These are phyloP conservation scores for Sarcophaga bullata DNA, from an alignment of 1,140 invertebrate species.

Conservation along the genomic window DNA sequence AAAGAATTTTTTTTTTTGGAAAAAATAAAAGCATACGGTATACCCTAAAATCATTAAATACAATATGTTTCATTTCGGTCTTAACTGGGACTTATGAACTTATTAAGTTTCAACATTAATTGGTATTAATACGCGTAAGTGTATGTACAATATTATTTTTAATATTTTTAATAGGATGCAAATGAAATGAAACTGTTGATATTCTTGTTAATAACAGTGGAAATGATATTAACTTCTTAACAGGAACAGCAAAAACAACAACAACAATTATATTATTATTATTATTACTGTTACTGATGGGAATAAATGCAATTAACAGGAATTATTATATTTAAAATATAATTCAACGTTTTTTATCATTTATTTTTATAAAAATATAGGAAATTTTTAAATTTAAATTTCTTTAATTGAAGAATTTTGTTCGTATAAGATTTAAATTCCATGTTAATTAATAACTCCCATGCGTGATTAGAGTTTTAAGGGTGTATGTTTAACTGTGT, in stretches of 20 bases:
- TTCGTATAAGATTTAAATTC: too few species aligned
- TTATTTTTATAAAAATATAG: too few species aligned
- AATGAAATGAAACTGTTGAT: background rate
- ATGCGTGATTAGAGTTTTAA: background rate
- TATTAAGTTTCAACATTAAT: constrained; percentile 1
- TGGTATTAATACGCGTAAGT: background rate
- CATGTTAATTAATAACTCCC: background rate
- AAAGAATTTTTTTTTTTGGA: too few species aligned
- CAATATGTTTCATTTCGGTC: constrained; percentile 4
- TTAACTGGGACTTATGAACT: constrained; percentile 9
- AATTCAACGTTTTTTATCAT: too few species aligned
- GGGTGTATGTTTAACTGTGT: background rate
- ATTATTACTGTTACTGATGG: too few species aligned
- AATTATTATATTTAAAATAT: too few species aligned
- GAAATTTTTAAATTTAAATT: too few species aligned
- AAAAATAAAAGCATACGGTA: background rate
- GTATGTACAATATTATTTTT: background rate
- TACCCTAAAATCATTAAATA: background rate
- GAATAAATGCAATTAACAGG: too few species aligned
- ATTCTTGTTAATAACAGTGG: background rate
- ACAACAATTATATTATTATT: too few species aligned
- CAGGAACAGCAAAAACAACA: too few species aligned
- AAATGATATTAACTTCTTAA: background rate
- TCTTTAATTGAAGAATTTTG: too few species aligned
- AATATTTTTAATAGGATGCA: background rate